Percentiles rank a stretch among this genome's conserved stretches.
Conservation (phyloP, 2,888 invertebrate species). For the Cephus pulcher region DNA sequence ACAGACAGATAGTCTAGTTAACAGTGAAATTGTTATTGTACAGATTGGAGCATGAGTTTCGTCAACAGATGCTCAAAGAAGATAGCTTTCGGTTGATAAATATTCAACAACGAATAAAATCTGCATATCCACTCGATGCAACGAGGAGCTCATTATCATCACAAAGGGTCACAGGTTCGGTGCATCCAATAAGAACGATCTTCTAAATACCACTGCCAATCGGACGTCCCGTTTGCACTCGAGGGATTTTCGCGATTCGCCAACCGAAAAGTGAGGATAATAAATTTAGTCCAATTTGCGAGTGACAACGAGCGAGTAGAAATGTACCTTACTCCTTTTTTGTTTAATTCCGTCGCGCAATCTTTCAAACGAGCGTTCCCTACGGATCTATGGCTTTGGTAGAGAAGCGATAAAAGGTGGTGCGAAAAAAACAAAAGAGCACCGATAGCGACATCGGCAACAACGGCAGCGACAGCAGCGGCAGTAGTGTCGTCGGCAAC, state of each 20-base stretch:
- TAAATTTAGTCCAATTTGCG: not conserved
- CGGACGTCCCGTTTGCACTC: not conserved
- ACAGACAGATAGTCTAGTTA: not conserved
- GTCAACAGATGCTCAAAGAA: not conserved
- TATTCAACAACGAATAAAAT: conserved; percentile 5
- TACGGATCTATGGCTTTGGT: not conserved
- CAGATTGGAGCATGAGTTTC: not conserved
- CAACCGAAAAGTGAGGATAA: not conserved
- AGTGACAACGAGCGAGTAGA: not conserved
- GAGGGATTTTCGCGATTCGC: not conserved
- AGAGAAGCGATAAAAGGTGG: not conserved
- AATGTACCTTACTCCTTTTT: not conserved
- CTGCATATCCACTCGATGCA: conserved; percentile 2
- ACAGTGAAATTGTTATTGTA: not conserved
- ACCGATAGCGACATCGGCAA: not conserved
- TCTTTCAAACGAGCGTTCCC: not conserved
- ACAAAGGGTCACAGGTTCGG: not conserved
- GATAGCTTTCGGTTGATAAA: conserved; percentile 1
- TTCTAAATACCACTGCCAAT: not conserved
- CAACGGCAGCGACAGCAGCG: not conserved
- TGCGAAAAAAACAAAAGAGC: not conserved
- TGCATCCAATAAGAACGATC: not conserved
- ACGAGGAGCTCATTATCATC: conserved; percentile 4
- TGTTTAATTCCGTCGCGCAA: not conserved
- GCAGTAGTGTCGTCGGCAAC: not conserved